Evolutionary conservation across 2,113 vertebrate genomes (phyloP).

Genomic region (Hemiscyllium ocellatum): DNA sequence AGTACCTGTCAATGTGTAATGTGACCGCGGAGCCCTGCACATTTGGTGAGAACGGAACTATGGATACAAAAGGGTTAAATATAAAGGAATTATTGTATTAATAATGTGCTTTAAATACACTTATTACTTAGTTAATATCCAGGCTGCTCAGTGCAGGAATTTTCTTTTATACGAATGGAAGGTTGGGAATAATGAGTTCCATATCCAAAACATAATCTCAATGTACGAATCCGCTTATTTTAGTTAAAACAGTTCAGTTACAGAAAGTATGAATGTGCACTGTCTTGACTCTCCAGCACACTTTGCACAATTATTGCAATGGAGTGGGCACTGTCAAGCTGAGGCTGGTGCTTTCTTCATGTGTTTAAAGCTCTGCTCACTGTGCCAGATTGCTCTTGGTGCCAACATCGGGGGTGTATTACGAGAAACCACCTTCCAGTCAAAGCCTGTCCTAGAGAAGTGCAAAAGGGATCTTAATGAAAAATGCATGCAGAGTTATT

Average conservation of each 20-base stretch:
- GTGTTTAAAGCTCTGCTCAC: neutral
- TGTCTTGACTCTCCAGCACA: neutral
- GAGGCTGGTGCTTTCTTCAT: neutral
- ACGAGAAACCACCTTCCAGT: neutral
- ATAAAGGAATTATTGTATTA: neutral
- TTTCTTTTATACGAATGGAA: neutral
- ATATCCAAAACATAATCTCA: too few relatives aligned
- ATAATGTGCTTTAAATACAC: neutral
- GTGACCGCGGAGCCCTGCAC: neutral
- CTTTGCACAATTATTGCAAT: neutral
- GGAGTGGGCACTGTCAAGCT: neutral
- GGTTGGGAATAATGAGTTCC: too few relatives aligned
- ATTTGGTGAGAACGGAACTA: neutral
- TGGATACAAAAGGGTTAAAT: neutral
- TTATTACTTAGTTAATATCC: neutral
- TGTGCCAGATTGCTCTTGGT: neutral
- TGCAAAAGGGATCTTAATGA: neutral
- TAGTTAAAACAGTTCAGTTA: neutral
- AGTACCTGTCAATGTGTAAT: neutral
- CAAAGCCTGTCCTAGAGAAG: too few relatives aligned
- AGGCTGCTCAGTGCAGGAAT: neutral
- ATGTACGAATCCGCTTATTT: neutral
- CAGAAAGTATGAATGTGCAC: neutral
- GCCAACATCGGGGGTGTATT: neutral
- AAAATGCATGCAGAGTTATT: too few relatives aligned